Percentiles rank a stretch among this genome's conserved stretches.
Evolutionary conservation across 2,797 vertebrate species (phyloP).

Genomic region (Sebastes alutus): DNA sequence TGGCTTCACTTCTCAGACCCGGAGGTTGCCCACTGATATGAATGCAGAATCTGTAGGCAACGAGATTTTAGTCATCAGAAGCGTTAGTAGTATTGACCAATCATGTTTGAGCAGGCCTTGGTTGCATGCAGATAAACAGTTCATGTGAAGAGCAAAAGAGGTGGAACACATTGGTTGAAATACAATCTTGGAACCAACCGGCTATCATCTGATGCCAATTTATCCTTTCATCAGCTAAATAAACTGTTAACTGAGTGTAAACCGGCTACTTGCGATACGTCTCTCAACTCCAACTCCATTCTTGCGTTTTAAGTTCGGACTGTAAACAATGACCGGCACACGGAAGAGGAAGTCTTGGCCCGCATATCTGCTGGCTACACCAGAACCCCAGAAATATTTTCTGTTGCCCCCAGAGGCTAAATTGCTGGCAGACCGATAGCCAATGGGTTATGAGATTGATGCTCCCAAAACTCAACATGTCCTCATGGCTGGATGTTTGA

Average conservation of each 20-base stretch:
- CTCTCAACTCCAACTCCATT: neutral
- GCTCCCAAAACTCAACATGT: neutral
- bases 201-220: neutral
- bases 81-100: neutral
- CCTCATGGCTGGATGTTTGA: neutral
- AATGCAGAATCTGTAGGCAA: neutral
- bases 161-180: neutral
- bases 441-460: neutral
- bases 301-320: neutral
- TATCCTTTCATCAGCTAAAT: neutral
- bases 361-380: neutral
- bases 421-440: neutral
- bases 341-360: neutral
- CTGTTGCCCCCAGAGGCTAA: neutral
- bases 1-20: too few relatives aligned
- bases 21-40: too few relatives aligned
- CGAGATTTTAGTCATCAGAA: neutral
- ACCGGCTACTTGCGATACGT: neutral
- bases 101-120: neutral
- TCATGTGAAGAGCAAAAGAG: neutral
- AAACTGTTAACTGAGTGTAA: neutral
- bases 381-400: too few relatives aligned
- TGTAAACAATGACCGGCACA: too few relatives aligned
- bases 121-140: neutral
- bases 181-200: neutral